Evolutionary conservation across 2,113 vertebrate genomes (phyloP).

Genomic region (Silurus glanis): DNA sequence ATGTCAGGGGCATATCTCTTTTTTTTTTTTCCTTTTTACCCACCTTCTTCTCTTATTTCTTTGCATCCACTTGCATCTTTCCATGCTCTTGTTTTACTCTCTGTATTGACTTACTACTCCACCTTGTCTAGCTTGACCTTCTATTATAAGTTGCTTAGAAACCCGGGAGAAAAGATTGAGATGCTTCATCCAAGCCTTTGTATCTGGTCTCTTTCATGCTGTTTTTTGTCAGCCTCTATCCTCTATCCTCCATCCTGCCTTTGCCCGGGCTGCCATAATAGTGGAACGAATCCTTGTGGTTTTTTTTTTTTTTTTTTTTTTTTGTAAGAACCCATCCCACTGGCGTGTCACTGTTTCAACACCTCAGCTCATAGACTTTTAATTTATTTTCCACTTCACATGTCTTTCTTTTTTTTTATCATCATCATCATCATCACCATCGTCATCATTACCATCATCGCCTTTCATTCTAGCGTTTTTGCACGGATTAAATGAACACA

Average conservation of each 20-base stretch:
- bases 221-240: slow-evolving; percentile 38
- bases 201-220: slow-evolving; percentile 53
- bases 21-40: slow-evolving; percentile 49
- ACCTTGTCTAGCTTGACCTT: slow-evolving; percentile 86
- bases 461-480: background rate
- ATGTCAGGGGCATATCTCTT: slow-evolving; percentile 15
- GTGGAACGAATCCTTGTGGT: background rate
- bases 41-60: slow-evolving; percentile 50
- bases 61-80: slow-evolving; percentile 69
- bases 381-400: slow-evolving; percentile 20
- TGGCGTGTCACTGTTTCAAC: slow-evolving; percentile 22
- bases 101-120: slow-evolving; percentile 73
- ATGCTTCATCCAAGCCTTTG: slow-evolving; percentile 79
- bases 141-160: slow-evolving; percentile 98
- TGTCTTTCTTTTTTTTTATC: background rate
- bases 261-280: slow-evolving; percentile 4
- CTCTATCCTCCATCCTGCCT: slow-evolving; percentile 30
- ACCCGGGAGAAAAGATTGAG: slow-evolving; percentile 80
- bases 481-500: slow-evolving; percentile 6
- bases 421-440: background rate
- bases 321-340: slow-evolving; percentile 39
- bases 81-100: slow-evolving; percentile 69
- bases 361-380: slow-evolving; percentile 8
- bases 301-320: background rate
- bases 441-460: no score